Base-by-base conservation (phyloP, 2,113 vertebrate genomes). In the Pandion haliaetus region DNA sequence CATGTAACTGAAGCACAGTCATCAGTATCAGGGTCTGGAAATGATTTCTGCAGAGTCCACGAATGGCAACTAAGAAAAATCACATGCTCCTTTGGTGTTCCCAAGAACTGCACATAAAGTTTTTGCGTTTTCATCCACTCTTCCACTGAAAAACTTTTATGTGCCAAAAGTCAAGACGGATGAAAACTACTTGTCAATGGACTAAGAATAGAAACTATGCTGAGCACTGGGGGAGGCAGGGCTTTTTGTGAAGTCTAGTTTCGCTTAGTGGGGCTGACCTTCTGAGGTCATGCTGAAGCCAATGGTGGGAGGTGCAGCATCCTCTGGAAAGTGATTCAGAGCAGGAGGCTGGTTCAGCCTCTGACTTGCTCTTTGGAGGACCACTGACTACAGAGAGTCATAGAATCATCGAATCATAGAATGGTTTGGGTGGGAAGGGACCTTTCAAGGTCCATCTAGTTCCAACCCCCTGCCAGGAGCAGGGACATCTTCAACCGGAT, bases 1-100 rank as follows among this genome's bases (percentile, higher is more conserved):
- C 1, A 3, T 1, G 2, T 4, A 21, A 7, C 28, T 6, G 58
- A 49, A 57, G 20, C 69, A 20, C 26, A 12, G 36, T 0, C 17
- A 8, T 2, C 9, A 4, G 2, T 1, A 3, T 1, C 3, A 18
- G 34, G 52, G 57, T 7, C 34, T 36, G 67, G 36, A 50, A 45
- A 1, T 2, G 18, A 15, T 42, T 71, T 21, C 31, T 23, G 8
- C 26, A 42, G 25, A 16, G 26, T 11, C 42, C 26, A 25, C 4
- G 1, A 50, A 6, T 1, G 18, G 69, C 13, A 69, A 58, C 61
- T n/a, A 8, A 25, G 34, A 40, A 52, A 36, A 40, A 6, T 21
- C 13, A 10, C 3, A 3, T 5, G 49, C 24, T 63, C 49, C 69
- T 59, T 4, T 8, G 18, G 44, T 10, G 29, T 29, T n/a, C 57